Evolutionary conservation across 1,140 invertebrate species (phyloP), one percentile per base, ranked within the genome.

Genomic region (Acromyrmex heyeri): DNA sequence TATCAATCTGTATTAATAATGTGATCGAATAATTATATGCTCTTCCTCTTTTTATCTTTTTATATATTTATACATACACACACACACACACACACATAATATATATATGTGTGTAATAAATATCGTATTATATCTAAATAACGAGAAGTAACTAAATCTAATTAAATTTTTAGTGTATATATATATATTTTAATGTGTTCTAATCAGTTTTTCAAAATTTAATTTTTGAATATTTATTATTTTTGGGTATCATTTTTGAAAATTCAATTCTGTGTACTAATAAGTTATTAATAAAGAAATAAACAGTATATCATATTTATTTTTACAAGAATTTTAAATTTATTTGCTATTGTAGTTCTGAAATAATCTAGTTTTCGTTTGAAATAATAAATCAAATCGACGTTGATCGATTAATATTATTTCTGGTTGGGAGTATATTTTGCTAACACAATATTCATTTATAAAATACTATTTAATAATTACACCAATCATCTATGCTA

Each of bases 1-100:
- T 0, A 64, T 77, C 3, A 48, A n/a, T 18, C 0, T 77, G 27
- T 77, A 77, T 64, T 27, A 77, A 57, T 8, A 24, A 57, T 57
- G 3, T 2, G 6, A 57, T 57, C 7, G 55, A 2, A 57, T 57
- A n/a, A n/a, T 8, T 57, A 57, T 57, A 10, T 57, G n/a, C 3
- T n/a, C 3, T 69, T 4, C 10, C 5, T 70, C 3, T 30, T 16
- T 50, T 16, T 38, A 34, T n/a, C 5, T 21, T 21, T 12, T 21
- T 30, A 6, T 24, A 24, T 24, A 24, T 24, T 24, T 1, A 24
- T 1, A 24, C 24, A 24, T 0, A 24, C 24, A 24, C 24, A 24
- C 0, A 24, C 24, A 24, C 24, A 24, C 24, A 24, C 24, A 24
- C 24, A 24, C 24, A 24, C 24, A 21, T 21, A 21, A 21, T 21